Evolutionary conservation across 2,888 invertebrate genomes (phyloP).

Genomic region (Tigriopus californicus): DNA sequence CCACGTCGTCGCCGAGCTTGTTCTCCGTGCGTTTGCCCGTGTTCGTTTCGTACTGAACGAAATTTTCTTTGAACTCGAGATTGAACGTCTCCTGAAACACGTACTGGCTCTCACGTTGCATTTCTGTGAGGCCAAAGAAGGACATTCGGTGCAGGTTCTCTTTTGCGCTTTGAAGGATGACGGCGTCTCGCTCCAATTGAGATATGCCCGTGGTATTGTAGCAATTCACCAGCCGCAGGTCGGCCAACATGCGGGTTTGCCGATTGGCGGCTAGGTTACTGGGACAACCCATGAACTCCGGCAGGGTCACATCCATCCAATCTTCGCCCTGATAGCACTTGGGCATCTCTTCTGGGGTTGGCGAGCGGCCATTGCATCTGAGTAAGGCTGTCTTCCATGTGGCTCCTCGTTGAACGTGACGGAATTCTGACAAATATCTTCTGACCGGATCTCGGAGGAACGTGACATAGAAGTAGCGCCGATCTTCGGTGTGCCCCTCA

Average conservation of each 20-base stretch:
- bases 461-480: slow-evolving; percentile 86
- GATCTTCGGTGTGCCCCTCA: slow-evolving; percentile 19
- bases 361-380: slow-evolving; percentile 35
- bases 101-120: slow-evolving; percentile 77
- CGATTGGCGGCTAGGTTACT: slow-evolving; percentile 87
- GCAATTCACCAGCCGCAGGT: slow-evolving; percentile 73
- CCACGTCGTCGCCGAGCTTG: slow-evolving; percentile 50
- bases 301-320: slow-evolving; percentile 73
- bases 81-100: slow-evolving; percentile 87
- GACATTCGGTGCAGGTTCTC: slow-evolving; percentile 84
- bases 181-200: slow-evolving; percentile 42
- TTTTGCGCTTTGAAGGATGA: slow-evolving; percentile 86
- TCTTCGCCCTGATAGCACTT: slow-evolving; percentile 38
- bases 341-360: slow-evolving; percentile 25
- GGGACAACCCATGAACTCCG: slow-evolving; percentile 74
- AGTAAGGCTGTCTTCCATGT: slow-evolving; percentile 69
- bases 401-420: slow-evolving; percentile 87
- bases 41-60: slow-evolving; percentile 80
- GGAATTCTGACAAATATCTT: slow-evolving; percentile 84
- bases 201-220: slow-evolving; percentile 62
- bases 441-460: slow-evolving; percentile 81
- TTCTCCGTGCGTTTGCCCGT: slow-evolving; percentile 63
- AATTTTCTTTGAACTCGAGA: slow-evolving; percentile 67
- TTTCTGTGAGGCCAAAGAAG: slow-evolving; percentile 90
- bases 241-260: slow-evolving; percentile 93